A percentile compares a stretch with the other conserved stretches of the same genome.
phyloP scores from a whole-genome alignment of 2,888 invertebrate genomes.

The Eupelmus urozonus region DNA sequence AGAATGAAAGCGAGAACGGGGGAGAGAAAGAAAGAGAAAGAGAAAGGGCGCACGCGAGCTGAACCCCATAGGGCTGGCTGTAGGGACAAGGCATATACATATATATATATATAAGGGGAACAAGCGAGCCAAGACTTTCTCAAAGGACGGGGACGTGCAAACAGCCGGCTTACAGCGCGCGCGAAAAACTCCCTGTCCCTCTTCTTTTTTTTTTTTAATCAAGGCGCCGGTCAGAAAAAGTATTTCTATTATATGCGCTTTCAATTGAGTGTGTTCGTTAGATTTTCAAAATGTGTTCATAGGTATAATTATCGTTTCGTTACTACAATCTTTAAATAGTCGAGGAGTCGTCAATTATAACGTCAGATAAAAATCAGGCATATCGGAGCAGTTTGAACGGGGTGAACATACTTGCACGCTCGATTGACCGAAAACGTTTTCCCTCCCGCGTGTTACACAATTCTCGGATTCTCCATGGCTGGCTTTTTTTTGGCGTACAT shows the following conservation, averaged over 20 bases:
- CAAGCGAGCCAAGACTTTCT: not conserved
- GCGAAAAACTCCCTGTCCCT: not conserved
- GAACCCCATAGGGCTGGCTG: constrained; percentile 15
- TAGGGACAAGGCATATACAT: not conserved
- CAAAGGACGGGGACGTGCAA: not conserved
- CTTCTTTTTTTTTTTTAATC: not conserved
- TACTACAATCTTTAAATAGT: too few species aligned
- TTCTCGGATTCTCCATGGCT: not conserved
- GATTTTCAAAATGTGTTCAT: not conserved
- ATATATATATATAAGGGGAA: too few species aligned
- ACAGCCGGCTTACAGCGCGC: not conserved
- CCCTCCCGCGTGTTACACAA: not conserved
- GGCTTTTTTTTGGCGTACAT: not conserved
- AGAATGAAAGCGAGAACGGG: constrained; percentile 24
- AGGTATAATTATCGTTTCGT: too few species aligned
- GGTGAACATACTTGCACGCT: not conserved
- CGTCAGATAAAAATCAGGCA: too few species aligned
- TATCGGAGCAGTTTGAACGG: not conserved
- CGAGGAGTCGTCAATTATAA: too few species aligned
- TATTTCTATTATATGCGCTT: not conserved
- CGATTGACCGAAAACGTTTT: not conserved
- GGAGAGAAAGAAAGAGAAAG: constrained; percentile 16
- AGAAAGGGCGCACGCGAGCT: constrained; percentile 18
- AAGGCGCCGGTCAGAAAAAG: constrained; percentile 6
- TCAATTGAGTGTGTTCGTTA: too few species aligned